Percentiles rank a stretch among this genome's conserved stretches.
Conservation (phyloP, 2,797 vertebrate genomes). For the Margarornis squamiger region DNA sequence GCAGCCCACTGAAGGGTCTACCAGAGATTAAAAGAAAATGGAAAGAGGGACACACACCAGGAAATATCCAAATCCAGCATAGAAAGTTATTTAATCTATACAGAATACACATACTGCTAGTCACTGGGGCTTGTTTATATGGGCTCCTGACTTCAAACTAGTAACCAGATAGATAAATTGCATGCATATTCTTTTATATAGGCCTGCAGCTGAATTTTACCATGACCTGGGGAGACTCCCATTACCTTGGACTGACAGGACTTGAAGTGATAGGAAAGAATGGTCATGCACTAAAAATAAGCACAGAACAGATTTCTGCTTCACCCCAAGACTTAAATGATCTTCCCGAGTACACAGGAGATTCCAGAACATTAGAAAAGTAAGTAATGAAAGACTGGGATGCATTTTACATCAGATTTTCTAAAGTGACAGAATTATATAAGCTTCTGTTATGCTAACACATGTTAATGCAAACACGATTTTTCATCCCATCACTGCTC, state of each 20-base stretch:
- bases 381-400: conserved; percentile 60
- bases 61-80: background rate
- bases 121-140: background rate
- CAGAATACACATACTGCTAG: background rate
- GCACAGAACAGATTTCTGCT: conserved; percentile 82
- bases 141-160: background rate
- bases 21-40: background rate
- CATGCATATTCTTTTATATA: conserved; percentile 35
- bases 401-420: background rate
- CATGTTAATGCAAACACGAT: background rate
- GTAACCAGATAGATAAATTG: background rate
- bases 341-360: conserved; percentile 84
- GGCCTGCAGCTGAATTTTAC: conserved; percentile 87
- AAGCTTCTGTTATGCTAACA: background rate
- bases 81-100: background rate
- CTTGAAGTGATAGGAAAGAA: conserved; percentile 90
- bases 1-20: background rate
- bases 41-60: background rate
- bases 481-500: conserved; percentile 3
- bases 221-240: conserved; percentile 90
- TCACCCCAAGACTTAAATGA: conserved; percentile 89
- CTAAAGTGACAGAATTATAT: background rate
- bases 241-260: conserved; percentile 92
- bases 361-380: conserved; percentile 92
- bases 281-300: conserved; percentile 85